Evolutionary conservation across 2,113 vertebrate genomes (phyloP).

Genomic region (Neomonachus schauinslandi): DNA sequence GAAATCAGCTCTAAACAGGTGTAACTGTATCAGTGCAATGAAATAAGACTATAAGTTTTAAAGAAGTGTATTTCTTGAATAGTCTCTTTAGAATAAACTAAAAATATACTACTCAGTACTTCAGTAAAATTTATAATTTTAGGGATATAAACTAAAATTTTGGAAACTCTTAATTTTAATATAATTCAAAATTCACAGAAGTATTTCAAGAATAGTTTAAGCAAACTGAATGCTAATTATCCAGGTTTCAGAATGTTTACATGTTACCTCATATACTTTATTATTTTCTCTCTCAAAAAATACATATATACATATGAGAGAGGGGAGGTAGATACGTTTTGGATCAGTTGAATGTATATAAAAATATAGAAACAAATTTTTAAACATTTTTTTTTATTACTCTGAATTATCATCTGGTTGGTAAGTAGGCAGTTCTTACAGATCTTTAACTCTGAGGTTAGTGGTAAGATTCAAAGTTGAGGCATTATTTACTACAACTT

Average conservation of each 20-base stretch:
- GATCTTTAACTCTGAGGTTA: background rate
- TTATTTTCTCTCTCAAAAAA: background rate
- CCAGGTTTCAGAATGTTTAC: background rate
- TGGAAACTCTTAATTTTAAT: background rate
- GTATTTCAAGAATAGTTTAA: background rate
- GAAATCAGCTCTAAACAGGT: background rate
- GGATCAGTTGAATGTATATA: background rate
- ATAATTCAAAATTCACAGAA: background rate
- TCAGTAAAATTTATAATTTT: background rate
- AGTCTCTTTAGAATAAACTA: background rate
- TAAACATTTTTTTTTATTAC: background rate
- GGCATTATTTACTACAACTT: slow-evolving; percentile 14
- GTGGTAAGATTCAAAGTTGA: background rate
- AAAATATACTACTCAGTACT: background rate
- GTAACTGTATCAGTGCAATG: background rate
- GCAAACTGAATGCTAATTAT: background rate
- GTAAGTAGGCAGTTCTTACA: background rate
- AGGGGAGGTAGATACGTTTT: background rate
- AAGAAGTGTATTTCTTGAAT: background rate
- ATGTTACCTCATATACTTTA: background rate
- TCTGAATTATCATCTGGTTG: background rate
- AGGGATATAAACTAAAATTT: background rate
- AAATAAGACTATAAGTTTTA: background rate
- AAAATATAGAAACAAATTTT: background rate
- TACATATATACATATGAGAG: too few relatives aligned